Percentiles rank a stretch among this genome's conserved stretches.
phyloP scores from a whole-genome alignment of 1,140 invertebrate genomes.

The Sycophaga agraensis region DNA sequence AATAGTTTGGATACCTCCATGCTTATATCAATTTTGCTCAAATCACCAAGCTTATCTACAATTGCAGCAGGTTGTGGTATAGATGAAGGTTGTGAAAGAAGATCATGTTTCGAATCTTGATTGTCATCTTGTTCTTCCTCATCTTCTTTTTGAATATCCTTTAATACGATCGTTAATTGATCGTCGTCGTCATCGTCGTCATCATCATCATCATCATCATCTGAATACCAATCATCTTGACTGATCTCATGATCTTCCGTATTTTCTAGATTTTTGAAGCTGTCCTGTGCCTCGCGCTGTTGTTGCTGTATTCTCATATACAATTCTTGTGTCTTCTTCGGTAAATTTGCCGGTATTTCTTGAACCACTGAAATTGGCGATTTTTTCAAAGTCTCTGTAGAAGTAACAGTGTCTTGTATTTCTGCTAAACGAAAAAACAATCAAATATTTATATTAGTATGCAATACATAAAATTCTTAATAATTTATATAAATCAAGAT shows the following conservation, averaged over 20 bases:
- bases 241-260: slow-evolving; percentile 60
- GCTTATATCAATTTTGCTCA: slow-evolving; percentile 74
- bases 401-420: too few species aligned
- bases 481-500: too few species aligned
- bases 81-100: slow-evolving; percentile 28
- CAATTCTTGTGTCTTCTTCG: slow-evolving; percentile 69
- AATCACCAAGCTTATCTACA: slow-evolving; percentile 67
- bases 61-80: slow-evolving; percentile 56
- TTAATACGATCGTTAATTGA: slow-evolving; percentile 51
- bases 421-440: too few species aligned
- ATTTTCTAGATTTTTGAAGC: slow-evolving; percentile 55
- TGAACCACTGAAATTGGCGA: slow-evolving; percentile 10
- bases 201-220: slow-evolving; percentile 64
- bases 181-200: slow-evolving; percentile 55
- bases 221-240: slow-evolving; percentile 77
- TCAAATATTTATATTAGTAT: too few species aligned
- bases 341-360: slow-evolving; percentile 60
- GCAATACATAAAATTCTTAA: too few species aligned
- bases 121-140: slow-evolving; percentile 32
- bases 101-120: slow-evolving; percentile 22
- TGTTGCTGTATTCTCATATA: slow-evolving; percentile 70
- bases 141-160: slow-evolving; percentile 48
- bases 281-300: slow-evolving; percentile 61
- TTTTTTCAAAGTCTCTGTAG: not conserved
- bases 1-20: slow-evolving; percentile 71